Base-by-base conservation (phyloP, 2,888 invertebrate genomes). In the Heliconius hortense region DNA sequence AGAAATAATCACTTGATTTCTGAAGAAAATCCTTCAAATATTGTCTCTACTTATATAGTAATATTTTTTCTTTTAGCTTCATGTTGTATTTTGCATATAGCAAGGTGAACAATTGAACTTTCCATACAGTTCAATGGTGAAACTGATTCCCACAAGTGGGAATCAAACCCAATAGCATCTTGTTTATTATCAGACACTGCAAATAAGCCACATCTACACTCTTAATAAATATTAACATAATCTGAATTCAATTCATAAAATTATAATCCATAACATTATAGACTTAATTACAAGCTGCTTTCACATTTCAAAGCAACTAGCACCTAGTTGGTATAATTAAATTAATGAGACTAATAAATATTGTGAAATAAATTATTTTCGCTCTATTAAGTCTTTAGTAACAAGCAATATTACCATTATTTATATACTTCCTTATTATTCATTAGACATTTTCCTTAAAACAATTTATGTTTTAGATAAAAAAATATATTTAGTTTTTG, bases 291-390 rank as follows among this genome's bases (percentile, higher is more conserved):
- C 18, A 48, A 26, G 24, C 26, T 43, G 39, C 39, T 66, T 39
- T 66, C 39, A 66, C 24, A n/a, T 66, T 66, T 66, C 66, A 66
- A 66, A 15, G 24, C n/a, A n/a, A 64, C 13, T 35, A n/a, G 35
- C n/a, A n/a, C 11, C 39, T 48, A 39, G 5, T 39, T 24, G n/a
- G 13, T 35, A 11, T 39, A 35, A 64, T n/a, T 18, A 56, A 10
- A 56, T n/a, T 64, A 64, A 35, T 66, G 11, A 35, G 13, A 64
- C n/a, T 64, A 66, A 66, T 66, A 15, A 15, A 24, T 24, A 39
- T 66, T 66, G 24, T 66, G 66, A 39, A 66, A 43, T 66, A 66
- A 66, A 66, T 66, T 66, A 39, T 66, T 24, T 39, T 8, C 24
- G 66, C 66, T 66, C 66, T 39, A 43, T 39, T 66, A 66, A 66